A percentile compares a stretch with the other conserved stretches of the same genome.
phyloP scores from a whole-genome alignment of 2,888 invertebrate species.

The Branchellion lobata region DNA sequence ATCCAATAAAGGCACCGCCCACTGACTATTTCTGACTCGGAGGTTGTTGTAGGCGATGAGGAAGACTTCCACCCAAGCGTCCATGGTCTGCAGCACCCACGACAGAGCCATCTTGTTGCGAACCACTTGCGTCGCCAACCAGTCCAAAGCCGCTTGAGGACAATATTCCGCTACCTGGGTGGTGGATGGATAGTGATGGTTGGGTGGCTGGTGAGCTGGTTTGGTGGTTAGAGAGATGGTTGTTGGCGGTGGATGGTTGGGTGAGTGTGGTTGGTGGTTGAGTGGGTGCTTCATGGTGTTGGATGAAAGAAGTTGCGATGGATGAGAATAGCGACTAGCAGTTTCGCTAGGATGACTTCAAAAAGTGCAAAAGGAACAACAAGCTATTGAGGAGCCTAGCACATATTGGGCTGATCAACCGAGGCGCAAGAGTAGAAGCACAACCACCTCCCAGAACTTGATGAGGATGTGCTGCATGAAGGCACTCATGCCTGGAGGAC shows the following conservation, averaged over 20 bases:
- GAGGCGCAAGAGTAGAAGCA: no score
- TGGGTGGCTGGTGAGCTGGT: no score
- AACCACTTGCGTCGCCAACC: slow-evolving; percentile 71
- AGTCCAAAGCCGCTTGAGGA: slow-evolving; percentile 86
- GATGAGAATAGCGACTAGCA: not conserved
- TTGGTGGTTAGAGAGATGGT: not conserved
- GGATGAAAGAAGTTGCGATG: slow-evolving; percentile 6
- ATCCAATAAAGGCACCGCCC: no score
- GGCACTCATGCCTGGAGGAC: slow-evolving; percentile 79
- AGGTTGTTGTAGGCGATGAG: slow-evolving; percentile 81
- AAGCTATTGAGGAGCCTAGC: not conserved
- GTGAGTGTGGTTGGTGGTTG: not conserved
- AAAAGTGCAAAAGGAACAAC: not conserved
- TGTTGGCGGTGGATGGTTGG: not conserved
- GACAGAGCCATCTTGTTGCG: slow-evolving; percentile 85
- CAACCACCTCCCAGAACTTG: slow-evolving; percentile 73
- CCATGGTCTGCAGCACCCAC: slow-evolving; percentile 87
- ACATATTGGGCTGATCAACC: not conserved
- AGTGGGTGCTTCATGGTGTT: not conserved
- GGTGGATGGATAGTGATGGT: not conserved
- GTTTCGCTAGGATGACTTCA: not conserved
- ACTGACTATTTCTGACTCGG: slow-evolving; percentile 76
- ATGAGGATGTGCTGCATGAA: slow-evolving; percentile 85
- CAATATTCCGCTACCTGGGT: slow-evolving; percentile 74
- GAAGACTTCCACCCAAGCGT: slow-evolving; percentile 86